Evolutionary conservation across 2,113 vertebrate species (phyloP).

Genomic region (Planiliza haematocheilus): DNA sequence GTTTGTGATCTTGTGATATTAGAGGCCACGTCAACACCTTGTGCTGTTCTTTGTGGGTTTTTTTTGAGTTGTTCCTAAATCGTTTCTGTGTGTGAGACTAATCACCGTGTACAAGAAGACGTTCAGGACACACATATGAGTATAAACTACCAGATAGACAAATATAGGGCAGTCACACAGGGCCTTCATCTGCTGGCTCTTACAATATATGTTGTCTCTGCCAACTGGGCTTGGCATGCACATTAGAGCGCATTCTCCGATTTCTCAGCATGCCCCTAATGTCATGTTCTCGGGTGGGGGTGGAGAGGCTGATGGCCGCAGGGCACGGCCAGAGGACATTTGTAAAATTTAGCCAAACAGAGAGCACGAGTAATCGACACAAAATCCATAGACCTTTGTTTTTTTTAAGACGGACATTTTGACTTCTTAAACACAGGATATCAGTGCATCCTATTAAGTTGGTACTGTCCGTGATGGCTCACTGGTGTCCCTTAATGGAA

Average conservation of each 20-base stretch:
- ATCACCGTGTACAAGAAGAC: not conserved
- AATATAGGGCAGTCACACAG: slow-evolving; percentile 31
- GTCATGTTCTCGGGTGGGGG: slow-evolving; percentile 28
- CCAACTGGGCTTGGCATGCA: slow-evolving; percentile 38
- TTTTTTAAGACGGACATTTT: slow-evolving; percentile 8
- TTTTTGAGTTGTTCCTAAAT: too few relatives aligned
- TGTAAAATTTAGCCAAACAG: slow-evolving; percentile 1
- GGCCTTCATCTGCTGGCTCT: slow-evolving; percentile 56
- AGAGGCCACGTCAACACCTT: too few relatives aligned
- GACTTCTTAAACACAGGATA: not conserved
- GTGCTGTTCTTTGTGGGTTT: too few relatives aligned
- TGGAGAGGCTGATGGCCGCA: slow-evolving; percentile 8
- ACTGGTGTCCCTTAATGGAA: slow-evolving; percentile 17
- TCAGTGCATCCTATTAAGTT: too few relatives aligned
- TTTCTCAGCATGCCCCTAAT: slow-evolving; percentile 52
- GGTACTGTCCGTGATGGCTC: slow-evolving; percentile 5
- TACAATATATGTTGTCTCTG: slow-evolving; percentile 36
- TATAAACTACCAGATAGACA: not conserved
- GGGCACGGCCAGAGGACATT: slow-evolving; percentile 49
- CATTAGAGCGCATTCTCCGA: slow-evolving; percentile 56
- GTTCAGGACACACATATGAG: slow-evolving; percentile 5
- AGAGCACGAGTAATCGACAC: not conserved
- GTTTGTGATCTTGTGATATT: too few relatives aligned
- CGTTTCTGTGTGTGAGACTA: too few relatives aligned
- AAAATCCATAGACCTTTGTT: not conserved